Conservation (phyloP, 2,888 invertebrate species). For the Notodonta ziczac region DNA sequence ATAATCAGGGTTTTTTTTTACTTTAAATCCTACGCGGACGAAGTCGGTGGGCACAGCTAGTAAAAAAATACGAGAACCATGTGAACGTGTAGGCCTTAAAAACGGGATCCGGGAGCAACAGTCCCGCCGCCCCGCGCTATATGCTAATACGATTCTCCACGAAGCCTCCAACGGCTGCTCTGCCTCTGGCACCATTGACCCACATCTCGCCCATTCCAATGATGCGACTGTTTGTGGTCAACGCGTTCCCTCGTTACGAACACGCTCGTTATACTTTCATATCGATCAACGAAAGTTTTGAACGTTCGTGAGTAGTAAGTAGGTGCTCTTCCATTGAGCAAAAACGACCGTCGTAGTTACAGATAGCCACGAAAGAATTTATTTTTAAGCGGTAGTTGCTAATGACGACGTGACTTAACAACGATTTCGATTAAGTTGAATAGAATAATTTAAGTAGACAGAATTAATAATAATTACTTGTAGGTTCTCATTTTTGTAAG, state of each 20-base stretch:
- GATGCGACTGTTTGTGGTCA: conserved; percentile 77
- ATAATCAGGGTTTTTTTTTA: too few species aligned
- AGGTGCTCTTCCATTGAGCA: conserved; percentile 37
- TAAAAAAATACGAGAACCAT: conserved; percentile 64
- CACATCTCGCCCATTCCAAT: conserved; percentile 71
- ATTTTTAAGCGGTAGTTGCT: conserved; percentile 25
- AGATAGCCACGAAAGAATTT: conserved; percentile 28
- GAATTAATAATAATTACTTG: neutral
- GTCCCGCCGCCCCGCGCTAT: conserved; percentile 69
- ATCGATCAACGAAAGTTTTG: conserved; percentile 76
- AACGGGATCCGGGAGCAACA: conserved; percentile 76
- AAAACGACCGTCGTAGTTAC: conserved; percentile 29
- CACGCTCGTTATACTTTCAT: conserved; percentile 80
- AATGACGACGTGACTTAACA: conserved; percentile 11
- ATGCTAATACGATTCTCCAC: conserved; percentile 73
- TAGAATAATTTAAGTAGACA: neutral
- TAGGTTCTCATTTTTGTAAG: conserved; percentile 5
- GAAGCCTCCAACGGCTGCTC: conserved; percentile 53
- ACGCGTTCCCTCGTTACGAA: conserved; percentile 64
- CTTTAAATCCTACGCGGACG: too few species aligned
- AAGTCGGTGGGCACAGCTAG: too few species aligned
- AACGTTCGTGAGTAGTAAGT: conserved; percentile 59
- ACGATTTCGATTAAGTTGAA: neutral
- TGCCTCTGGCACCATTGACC: conserved; percentile 76
- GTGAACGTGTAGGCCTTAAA: conserved; percentile 67